Evolutionary conservation across 1,140 invertebrate species (phyloP).

Genomic region (Mactra quadrangularis): DNA sequence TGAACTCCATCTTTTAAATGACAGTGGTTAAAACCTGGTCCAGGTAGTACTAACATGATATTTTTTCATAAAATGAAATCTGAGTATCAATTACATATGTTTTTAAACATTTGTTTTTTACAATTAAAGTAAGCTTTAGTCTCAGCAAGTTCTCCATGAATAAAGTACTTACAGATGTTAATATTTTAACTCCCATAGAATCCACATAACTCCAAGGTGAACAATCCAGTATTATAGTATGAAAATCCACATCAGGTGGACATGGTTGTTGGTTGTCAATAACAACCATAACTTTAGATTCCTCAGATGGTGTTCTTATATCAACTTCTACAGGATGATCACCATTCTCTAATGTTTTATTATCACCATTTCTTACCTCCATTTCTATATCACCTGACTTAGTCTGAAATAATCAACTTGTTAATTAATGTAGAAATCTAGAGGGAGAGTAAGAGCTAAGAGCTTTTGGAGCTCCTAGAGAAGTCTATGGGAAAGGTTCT

Average conservation of each 20-base stretch:
- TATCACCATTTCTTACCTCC: not conserved
- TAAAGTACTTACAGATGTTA: constrained; percentile 62
- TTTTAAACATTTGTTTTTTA: too few species aligned
- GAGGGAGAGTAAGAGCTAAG: not conserved
- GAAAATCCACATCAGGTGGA: constrained; percentile 48
- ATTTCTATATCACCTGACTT: not conserved
- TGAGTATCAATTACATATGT: too few species aligned
- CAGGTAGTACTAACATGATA: too few species aligned
- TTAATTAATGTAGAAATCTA: not conserved
- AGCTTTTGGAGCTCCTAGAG: not conserved
- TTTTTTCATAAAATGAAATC: too few species aligned
- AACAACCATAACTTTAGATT: constrained; percentile 13
- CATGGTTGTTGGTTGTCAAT: constrained; percentile 1
- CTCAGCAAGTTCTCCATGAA: too few species aligned
- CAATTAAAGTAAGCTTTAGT: too few species aligned
- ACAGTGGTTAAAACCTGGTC: too few species aligned
- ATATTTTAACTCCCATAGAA: constrained; percentile 74
- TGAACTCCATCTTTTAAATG: too few species aligned
- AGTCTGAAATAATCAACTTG: not conserved
- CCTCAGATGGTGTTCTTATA: not conserved
- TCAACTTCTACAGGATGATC: constrained; percentile 11
- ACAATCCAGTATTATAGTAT: constrained; percentile 75
- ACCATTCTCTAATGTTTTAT: too few species aligned
- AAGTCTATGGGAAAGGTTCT: not conserved
- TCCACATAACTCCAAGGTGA: constrained; percentile 79